Evolutionary conservation across 2,888 invertebrate species (phyloP), one percentile per base, ranked within the genome.

Genomic region (Leptura quadrifasciata): DNA sequence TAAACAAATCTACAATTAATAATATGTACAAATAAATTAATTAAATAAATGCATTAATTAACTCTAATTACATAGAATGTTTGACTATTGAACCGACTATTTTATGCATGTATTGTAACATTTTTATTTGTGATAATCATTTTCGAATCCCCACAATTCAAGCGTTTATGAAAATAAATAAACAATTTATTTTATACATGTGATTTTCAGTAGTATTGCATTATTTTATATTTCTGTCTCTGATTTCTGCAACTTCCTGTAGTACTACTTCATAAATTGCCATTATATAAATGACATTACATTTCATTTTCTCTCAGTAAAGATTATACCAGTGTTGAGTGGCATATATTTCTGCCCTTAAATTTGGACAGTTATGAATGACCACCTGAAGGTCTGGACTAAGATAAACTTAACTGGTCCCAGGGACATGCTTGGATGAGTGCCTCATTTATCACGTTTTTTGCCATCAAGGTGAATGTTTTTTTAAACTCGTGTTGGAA

Each of bases 381-480:
- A 72, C 72, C 72, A 72, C 65, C 72, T 72, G 65, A 72, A 72
- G 61, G 55, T 65, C 31, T 21, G 47, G 54, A 54, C 65, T 72
- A 57, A 58, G 72, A 72, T 72, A 72, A 72, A 72, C 64, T 72
- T 39, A 63, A 63, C 63, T 31, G 39, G 64, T 58, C 65, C 27
- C 72, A 72, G 72, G 61, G 64, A 72, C 63, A 65, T 24, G 72
- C 72, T 57, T 72, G 72, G 72, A 54, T 55, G 55, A 72, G 72
- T 72, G 65, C 31, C 72, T 72, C 72, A 72, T 72, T 55, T 72
- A 72, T 72, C 72, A 72, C 21, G 57, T 18, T 72, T 72, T 72
- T 72, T 72, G 47, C 61, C 27, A 24, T 47, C 39, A 35, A 55
- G 20, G 68, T 68, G 57, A 57, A 68, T 55, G 68, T 68, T 68